Base-by-base conservation (phyloP, 2,888 invertebrate genomes). In the Apodemia mormo region DNA sequence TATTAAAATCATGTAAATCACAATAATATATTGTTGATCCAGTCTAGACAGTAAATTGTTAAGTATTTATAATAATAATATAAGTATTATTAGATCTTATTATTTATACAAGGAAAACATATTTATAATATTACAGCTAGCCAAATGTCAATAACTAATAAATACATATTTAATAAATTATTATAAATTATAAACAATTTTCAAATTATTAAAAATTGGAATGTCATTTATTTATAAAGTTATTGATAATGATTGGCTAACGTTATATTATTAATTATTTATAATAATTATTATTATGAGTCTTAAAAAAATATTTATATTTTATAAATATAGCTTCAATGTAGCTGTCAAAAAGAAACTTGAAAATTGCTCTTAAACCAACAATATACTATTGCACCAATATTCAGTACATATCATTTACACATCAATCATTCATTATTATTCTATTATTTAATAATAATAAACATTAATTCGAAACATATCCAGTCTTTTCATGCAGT, bases 1-100 rank as follows among this genome's bases (percentile, higher is more conserved):
- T 30, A 71, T 71, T 68, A 37, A n/a, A 45, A 66, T 67, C 37
- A 67, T 22, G 33, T 14, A 7, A 37, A 52, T 40, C n/a, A 58
- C 12, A 30, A 30, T 58, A 12, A 12, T 33, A 58, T 58, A 30
- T 58, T 58, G 61, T 61, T 61, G 61, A 12, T 61, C 33, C 33
- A 61, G 61, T 30, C 61, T 61, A 61, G 30, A 61, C 30, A 30
- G 30, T 12, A 61, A 33, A 12, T 4, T 49, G 4, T 45, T 45
- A 45, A 45, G 45, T 12, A 45, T 45, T 22, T 22, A 22, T 22
- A 22, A 0, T 22, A 22, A 22, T 22, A 22, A 22, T 22, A 22
- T 22, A 22, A 22, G 22, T 12, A 45, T 12, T 12, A 2, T 45
- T 45, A 45, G 12, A 12, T 45, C 3, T 45, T 45, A 45, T 45